Evolutionary conservation across 2,888 invertebrate species (phyloP), one percentile per base, ranked within the genome.

Genomic region (Dasypogon diadema): DNA sequence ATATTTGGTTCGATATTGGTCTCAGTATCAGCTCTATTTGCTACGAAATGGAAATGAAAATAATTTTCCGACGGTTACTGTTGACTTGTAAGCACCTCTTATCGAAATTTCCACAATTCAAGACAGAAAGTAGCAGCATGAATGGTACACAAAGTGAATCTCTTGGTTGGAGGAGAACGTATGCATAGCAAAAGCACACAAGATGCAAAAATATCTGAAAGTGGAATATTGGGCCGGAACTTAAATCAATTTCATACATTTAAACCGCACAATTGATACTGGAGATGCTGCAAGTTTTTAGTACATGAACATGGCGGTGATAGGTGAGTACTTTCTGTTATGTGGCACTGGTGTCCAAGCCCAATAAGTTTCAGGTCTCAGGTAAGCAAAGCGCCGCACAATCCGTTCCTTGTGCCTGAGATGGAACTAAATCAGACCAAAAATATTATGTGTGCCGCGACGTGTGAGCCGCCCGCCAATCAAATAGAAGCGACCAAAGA

Each of bases 201-300:
- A 76, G 76, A 70, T 76, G 70, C 68, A 76, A 76, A 76, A 74
- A 75, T 63, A 75, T 75, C 77, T 72, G 68, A 77, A 77, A 77
- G 77, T 77, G 73, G 77, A 77, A 75, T 77, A 77, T 72, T 72
- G 73, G 77, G 77, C 77, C 77, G 77, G 77, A 77, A 77, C 77
- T 77, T 73, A 73, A 73, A 75, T 75, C 75, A 77, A 73, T 65
- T 65, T 63, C 34, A 55, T 75, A 51, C 51, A 68, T 65, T 65
- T 65, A 65, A 65, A 24, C 65, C 65, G 24, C 60, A 60, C 60
- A 60, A 60, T 60, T 60, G 60, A 60, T 60, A 60, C 60, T 37
- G 60, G 37, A 60, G 60, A 37, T 37, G 60, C 30, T 60, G 60
- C 30, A 37, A 56, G 12, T 26, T 46, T 46, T 24, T 56, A 14